Conservation (phyloP, 2,797 vertebrate species). For the Spondyliosoma cantharus region DNA sequence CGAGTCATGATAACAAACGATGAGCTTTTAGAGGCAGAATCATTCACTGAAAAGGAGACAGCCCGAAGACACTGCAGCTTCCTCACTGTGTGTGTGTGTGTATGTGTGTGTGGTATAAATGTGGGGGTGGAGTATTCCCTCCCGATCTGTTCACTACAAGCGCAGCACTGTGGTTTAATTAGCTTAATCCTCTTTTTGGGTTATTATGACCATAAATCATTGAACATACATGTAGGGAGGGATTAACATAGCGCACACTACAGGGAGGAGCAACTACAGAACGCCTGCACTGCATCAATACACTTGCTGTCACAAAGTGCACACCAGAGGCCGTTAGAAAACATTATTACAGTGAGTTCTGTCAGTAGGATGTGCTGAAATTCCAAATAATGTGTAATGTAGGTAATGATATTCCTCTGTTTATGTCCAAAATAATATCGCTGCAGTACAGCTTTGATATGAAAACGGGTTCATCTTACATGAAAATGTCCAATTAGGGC, state of each 20-base stretch:
- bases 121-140: constrained; percentile 70
- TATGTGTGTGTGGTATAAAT: constrained; percentile 56
- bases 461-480: constrained; percentile 31
- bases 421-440: constrained; percentile 36
- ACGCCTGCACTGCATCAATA: constrained; percentile 62
- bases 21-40: constrained; percentile 60
- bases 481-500: constrained; percentile 50
- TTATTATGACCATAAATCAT: constrained; percentile 84
- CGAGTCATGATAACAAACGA: constrained; percentile 72
- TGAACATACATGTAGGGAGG: constrained; percentile 79
- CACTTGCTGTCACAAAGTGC: constrained; percentile 65
- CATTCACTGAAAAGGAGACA: constrained; percentile 45
- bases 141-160: constrained; percentile 78
- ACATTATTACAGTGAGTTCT: constrained; percentile 56
- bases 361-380: constrained; percentile 40
- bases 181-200: constrained; percentile 83
- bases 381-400: constrained; percentile 29
- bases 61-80: constrained; percentile 65
- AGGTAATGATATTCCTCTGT: constrained; percentile 33
- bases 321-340: constrained; percentile 71
- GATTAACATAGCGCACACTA: constrained; percentile 74
- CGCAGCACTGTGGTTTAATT: constrained; percentile 79
- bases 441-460: constrained; percentile 17
- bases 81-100: constrained; percentile 19
- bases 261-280: constrained; percentile 68